Evolutionary conservation across 2,113 vertebrate species (phyloP).

Genomic region (Xiphias gladius): DNA sequence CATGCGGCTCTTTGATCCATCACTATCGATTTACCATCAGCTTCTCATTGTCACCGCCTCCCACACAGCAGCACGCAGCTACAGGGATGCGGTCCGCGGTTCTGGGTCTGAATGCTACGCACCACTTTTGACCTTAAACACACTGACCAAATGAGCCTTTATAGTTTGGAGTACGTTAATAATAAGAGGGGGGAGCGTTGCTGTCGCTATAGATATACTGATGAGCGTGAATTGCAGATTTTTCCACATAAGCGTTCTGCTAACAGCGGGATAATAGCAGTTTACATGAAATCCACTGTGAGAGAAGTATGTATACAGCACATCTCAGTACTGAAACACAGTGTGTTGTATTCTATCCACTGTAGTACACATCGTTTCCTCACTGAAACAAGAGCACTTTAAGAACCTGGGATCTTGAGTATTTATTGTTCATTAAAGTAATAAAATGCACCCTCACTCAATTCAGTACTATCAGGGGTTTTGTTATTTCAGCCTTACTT

Average conservation of each 20-base stretch:
- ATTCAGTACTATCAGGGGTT: too few relatives aligned
- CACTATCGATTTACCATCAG: constrained; percentile 82
- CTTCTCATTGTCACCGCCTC: constrained; percentile 59
- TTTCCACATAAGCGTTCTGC: constrained; percentile 21
- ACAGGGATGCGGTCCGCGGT: constrained; percentile 15
- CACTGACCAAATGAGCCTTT: constrained; percentile 18
- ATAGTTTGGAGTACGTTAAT: background rate
- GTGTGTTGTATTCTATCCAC: too few relatives aligned
- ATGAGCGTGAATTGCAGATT: constrained; percentile 39
- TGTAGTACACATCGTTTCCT: background rate
- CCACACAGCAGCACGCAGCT: constrained; percentile 42
- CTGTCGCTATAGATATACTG: constrained; percentile 1
- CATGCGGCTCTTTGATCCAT: constrained; percentile 80
- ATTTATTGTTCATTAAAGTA: background rate
- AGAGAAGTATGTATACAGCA: constrained; percentile 37
- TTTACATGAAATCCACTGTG: constrained; percentile 34
- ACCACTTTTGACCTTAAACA: constrained; percentile 54
- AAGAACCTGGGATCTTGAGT: background rate
- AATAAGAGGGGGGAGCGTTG: constrained; percentile 4
- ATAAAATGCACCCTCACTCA: background rate
- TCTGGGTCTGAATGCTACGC: constrained; percentile 1
- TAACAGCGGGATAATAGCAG: constrained; percentile 15
- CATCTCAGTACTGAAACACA: constrained; percentile 10
- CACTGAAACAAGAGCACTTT: too few relatives aligned
- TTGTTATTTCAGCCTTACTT: too few relatives aligned